Percentiles rank a stretch among this genome's conserved stretches.
phyloP scores from a whole-genome alignment of 2,888 invertebrate species.

The Emmelina monodactyla region DNA sequence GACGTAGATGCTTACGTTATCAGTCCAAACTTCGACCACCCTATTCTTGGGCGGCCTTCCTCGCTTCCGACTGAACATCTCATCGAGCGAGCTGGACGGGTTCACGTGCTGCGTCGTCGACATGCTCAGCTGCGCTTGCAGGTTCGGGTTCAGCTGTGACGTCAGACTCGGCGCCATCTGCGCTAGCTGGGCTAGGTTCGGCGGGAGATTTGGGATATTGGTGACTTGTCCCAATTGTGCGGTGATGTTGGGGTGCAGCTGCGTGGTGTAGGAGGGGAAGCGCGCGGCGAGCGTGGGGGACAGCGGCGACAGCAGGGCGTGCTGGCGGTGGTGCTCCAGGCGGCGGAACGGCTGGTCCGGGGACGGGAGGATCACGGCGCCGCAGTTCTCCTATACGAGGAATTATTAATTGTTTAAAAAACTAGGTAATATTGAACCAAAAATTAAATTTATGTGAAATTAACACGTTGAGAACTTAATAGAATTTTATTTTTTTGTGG shows the following conservation, averaged over 20 bases:
- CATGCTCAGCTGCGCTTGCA: slow-evolving; percentile 47
- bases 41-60: slow-evolving; percentile 97
- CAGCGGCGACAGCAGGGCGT: slow-evolving; percentile 74
- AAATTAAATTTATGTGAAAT: neutral
- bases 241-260: slow-evolving; percentile 57
- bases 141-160: slow-evolving; percentile 47
- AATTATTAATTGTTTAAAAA: slow-evolving; percentile 14
- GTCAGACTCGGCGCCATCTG: slow-evolving; percentile 55
- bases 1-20: slow-evolving; percentile 68
- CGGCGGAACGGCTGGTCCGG: slow-evolving; percentile 80
- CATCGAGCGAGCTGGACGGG: slow-evolving; percentile 80
- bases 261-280: slow-evolving; percentile 56
- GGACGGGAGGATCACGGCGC: slow-evolving; percentile 77
- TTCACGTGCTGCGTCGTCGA: slow-evolving; percentile 47
- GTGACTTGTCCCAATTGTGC: slow-evolving; percentile 56
- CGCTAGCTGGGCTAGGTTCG: slow-evolving; percentile 52
- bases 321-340: slow-evolving; percentile 87
- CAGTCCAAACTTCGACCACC: slow-evolving; percentile 90
- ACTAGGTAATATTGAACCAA: too few species aligned
- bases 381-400: slow-evolving; percentile 80
- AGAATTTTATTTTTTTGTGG: too few species aligned
- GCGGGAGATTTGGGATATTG: slow-evolving; percentile 42
- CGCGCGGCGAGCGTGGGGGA: slow-evolving; percentile 65
- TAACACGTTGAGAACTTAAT: neutral
- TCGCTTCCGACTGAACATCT: slow-evolving; percentile 90